Evolutionary conservation across 2,888 invertebrate species (phyloP).

Genomic region (Criorhina ranunculi): DNA sequence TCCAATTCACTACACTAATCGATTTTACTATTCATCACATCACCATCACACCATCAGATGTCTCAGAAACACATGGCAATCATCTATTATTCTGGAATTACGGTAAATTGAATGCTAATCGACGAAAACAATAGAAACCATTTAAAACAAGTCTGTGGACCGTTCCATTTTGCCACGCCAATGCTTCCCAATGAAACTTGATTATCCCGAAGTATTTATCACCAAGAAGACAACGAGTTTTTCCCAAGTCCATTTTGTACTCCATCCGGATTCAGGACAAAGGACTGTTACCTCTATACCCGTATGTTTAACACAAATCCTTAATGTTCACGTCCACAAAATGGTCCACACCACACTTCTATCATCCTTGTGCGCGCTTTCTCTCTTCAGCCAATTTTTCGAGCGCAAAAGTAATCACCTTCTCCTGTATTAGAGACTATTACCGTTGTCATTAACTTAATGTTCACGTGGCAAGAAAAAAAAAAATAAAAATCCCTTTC

Average conservation of each 20-base stretch:
- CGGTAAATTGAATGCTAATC: conserved; percentile 41
- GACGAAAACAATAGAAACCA: conserved; percentile 34
- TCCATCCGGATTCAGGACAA: background rate
- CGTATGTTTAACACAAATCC: conserved; percentile 11
- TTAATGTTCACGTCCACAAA: background rate
- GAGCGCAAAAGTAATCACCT: conserved; percentile 4
- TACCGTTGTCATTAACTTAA: conserved; percentile 39
- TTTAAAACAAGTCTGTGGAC: conserved; percentile 11
- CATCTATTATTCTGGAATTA: conserved; percentile 39
- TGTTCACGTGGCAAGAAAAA: conserved; percentile 21
- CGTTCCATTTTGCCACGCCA: background rate
- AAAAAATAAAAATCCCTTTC: conserved; percentile 2
- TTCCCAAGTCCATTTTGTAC: conserved; percentile 1
- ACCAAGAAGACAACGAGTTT: background rate
- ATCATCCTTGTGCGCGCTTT: background rate
- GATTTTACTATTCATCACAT: conserved; percentile 30
- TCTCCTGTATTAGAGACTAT: background rate
- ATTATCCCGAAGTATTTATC: conserved; percentile 22
- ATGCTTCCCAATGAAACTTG: background rate
- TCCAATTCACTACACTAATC: conserved; percentile 12
- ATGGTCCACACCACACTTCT: background rate
- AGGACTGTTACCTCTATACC: background rate
- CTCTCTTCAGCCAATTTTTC: background rate
- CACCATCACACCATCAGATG: conserved; percentile 29
- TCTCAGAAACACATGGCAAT: conserved; percentile 28